These are phyloP conservation scores for Kuschelorhynchus macadamiae DNA, from an alignment of 2,888 invertebrate genomes.

Conservation along the genomic window DNA sequence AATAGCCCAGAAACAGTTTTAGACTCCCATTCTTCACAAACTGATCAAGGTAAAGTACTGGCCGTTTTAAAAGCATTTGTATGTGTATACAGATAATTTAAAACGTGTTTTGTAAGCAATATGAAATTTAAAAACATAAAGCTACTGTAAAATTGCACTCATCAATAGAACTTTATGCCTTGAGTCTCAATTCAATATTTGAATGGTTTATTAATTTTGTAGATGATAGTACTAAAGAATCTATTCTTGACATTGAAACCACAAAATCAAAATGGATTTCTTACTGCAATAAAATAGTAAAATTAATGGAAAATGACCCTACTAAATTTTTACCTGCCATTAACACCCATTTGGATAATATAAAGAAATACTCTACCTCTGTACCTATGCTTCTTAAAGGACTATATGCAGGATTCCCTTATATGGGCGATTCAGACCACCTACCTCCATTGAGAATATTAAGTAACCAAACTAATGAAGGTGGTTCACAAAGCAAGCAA, in stretches of 20 bases:
- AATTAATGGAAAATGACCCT: conserved; percentile 38
- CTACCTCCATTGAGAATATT: conserved; percentile 35
- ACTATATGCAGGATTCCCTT: conserved; percentile 41
- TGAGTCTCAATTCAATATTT: too few relatives aligned
- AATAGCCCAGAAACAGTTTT: conserved; percentile 18
- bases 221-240: not conserved
- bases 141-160: too few relatives aligned
- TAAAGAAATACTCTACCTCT: conserved; percentile 29
- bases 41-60: too few relatives aligned
- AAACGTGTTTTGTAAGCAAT: too few relatives aligned
- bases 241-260: conserved; percentile 9
- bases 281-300: conserved; percentile 33
- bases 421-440: conserved; percentile 20
- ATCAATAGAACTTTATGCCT: too few relatives aligned
- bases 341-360: conserved; percentile 35
- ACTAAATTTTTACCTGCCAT: conserved; percentile 34
- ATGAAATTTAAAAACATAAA: too few relatives aligned
- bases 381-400: conserved; percentile 35
- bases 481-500: too few relatives aligned
- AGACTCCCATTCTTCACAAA: not conserved
- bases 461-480: not conserved
- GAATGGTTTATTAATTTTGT: not conserved
- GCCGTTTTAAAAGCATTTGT: too few relatives aligned
- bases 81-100: too few relatives aligned
- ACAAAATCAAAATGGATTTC: conserved; percentile 38